These are phyloP conservation scores for Pseudopipra pipra DNA, from an alignment of 2,113 vertebrate species.

Conservation along the genomic window DNA sequence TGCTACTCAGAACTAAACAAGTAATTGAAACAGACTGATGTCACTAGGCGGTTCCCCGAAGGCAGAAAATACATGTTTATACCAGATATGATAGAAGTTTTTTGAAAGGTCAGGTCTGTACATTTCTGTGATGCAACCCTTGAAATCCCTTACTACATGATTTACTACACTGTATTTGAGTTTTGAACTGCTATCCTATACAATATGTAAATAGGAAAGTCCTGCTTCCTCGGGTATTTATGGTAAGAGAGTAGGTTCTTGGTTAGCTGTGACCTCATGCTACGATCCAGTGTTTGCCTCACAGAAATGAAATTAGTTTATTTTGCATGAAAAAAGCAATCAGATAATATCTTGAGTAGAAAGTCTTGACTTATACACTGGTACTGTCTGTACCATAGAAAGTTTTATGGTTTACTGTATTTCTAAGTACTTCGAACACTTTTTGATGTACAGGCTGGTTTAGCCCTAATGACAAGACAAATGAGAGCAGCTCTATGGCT, in stretches of 20 bases:
- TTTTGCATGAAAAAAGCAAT: background rate
- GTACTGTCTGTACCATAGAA: background rate
- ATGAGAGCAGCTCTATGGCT: background rate
- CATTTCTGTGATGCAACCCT: background rate
- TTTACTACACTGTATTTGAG: background rate
- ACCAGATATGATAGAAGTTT: background rate
- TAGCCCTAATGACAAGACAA: background rate
- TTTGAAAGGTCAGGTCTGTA: background rate
- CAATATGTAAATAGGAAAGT: conserved; percentile 24
- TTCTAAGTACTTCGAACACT: background rate
- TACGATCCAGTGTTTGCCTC: background rate
- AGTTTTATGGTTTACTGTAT: background rate
- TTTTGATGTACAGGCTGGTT: background rate
- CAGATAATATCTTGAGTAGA: background rate
- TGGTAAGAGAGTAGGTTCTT: background rate
- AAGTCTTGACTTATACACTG: background rate
- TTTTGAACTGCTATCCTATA: background rate
- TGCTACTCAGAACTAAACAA: background rate
- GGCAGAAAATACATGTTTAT: background rate
- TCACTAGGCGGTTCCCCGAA: background rate
- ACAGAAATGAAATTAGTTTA: background rate
- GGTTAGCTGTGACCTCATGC: background rate
- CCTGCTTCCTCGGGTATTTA: background rate
- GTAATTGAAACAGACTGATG: background rate
- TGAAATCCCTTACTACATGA: background rate